phyloP scores from a whole-genome alignment of 2,888 invertebrate species.

The Caenorhabditis sinica region DNA sequence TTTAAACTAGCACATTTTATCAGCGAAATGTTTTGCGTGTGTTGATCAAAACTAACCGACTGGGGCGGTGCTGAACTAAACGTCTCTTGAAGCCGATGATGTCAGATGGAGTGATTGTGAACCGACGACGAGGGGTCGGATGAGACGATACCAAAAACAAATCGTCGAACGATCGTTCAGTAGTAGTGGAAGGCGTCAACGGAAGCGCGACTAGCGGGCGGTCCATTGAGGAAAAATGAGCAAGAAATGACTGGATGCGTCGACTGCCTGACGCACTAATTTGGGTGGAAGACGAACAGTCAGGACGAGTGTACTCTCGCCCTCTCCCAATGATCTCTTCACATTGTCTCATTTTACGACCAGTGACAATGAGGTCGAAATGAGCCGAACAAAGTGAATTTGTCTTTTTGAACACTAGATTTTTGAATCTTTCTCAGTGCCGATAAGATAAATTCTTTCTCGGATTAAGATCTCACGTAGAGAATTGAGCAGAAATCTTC shows the following conservation, averaged over 20 bases:
- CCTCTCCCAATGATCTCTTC: background rate
- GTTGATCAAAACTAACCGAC: slow-evolving; percentile 60
- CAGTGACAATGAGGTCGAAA: background rate
- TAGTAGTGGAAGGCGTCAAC: background rate
- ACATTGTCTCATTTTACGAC: background rate
- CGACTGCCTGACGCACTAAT: background rate
- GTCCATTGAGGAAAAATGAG: background rate
- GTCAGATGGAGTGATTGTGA: slow-evolving; percentile 50
- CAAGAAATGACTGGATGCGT: background rate
- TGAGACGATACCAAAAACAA: background rate
- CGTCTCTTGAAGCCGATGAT: slow-evolving; percentile 46
- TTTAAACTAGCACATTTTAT: slow-evolving; percentile 21
- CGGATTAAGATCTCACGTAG: slow-evolving; percentile 6
- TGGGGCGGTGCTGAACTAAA: slow-evolving; percentile 38
- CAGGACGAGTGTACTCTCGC: background rate
- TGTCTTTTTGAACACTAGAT: background rate
- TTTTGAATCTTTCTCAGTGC: slow-evolving; percentile 6
- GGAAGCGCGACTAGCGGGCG: background rate
- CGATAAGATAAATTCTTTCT: background rate
- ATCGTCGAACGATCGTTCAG: slow-evolving; percentile 2
- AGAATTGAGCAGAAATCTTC: background rate
- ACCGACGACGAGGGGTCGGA: slow-evolving; percentile 15
- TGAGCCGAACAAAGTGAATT: background rate
- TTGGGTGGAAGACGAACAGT: background rate
- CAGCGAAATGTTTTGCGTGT: slow-evolving; percentile 40